phyloP scores from a whole-genome alignment of 2,797 vertebrate genomes.

The Enteromius viviparus region DNA sequence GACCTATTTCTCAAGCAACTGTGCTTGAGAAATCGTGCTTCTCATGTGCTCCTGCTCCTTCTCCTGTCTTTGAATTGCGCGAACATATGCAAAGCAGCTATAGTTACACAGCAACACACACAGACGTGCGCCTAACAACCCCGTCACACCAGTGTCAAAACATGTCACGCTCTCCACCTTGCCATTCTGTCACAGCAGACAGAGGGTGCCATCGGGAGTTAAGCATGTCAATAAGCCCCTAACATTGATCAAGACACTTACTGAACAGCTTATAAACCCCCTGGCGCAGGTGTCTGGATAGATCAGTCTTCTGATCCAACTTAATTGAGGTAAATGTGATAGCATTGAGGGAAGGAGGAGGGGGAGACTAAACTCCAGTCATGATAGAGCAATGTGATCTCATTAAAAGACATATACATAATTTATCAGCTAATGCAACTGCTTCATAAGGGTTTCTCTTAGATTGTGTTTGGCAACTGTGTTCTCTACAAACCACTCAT shows the following conservation, averaged over 20 bases:
- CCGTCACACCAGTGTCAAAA: conserved; percentile 50
- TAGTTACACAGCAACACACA: conserved; percentile 32
- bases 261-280: conserved; percentile 54
- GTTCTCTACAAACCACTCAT: conserved; percentile 3
- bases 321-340: conserved; percentile 45
- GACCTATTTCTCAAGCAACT: conserved; percentile 36
- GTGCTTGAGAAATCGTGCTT: conserved; percentile 11
- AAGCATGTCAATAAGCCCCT: conserved; percentile 53
- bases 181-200: conserved; percentile 45
- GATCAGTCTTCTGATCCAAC: conserved; percentile 42
- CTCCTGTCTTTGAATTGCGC: conserved; percentile 27
- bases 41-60: not conserved
- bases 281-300: conserved; percentile 36
- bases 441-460: conserved; percentile 30
- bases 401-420: conserved; percentile 58
- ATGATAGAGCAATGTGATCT: conserved; percentile 52
- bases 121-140: conserved; percentile 27
- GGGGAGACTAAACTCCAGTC: conserved; percentile 25
- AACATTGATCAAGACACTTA: conserved; percentile 63
- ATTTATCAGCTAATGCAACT: conserved; percentile 56
- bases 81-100: conserved; percentile 47
- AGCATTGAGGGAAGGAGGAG: conserved; percentile 2
- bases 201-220: conserved; percentile 47
- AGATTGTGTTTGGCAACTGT: conserved; percentile 23
- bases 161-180: conserved; percentile 51